Percentiles rank a stretch among this genome's conserved stretches.
Conservation (phyloP, 1,140 invertebrate genomes). For the Pseudomyrmex flavicornis region DNA sequence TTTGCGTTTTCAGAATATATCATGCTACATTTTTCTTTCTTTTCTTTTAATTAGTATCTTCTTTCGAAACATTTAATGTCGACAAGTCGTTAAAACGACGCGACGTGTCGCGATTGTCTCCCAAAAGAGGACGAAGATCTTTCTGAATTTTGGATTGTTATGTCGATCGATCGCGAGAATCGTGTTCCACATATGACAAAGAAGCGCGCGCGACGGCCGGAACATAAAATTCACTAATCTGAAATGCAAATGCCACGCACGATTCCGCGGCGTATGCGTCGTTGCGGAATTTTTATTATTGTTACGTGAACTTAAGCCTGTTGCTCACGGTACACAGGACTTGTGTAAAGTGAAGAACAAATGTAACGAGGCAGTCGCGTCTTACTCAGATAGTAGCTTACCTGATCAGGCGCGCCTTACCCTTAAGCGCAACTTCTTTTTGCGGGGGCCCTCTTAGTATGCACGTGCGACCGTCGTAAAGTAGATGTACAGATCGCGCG, state of each 20-base stretch:
- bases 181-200: conserved; percentile 20
- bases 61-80: background rate
- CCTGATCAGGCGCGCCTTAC: conserved; percentile 72
- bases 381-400: conserved; percentile 72
- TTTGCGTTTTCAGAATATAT: background rate
- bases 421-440: conserved; percentile 64
- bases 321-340: conserved; percentile 66
- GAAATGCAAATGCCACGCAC: conserved; percentile 62
- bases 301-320: conserved; percentile 55
- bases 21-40: background rate
- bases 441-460: conserved; percentile 66
- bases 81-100: too few relatives aligned
- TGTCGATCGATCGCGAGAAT: conserved; percentile 8
- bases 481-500: conserved; percentile 74
- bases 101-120: too few relatives aligned
- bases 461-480: conserved; percentile 72
- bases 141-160: conserved; percentile 3
- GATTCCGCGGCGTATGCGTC: conserved; percentile 32
- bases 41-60: background rate
- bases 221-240: conserved; percentile 56
- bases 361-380: conserved; percentile 70
- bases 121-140: too few relatives aligned
- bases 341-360: conserved; percentile 73
- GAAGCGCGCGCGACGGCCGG: background rate
- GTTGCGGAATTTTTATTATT: conserved; percentile 66